Conservation (phyloP, 2,113 vertebrate genomes). For the Camelus bactrianus region DNA sequence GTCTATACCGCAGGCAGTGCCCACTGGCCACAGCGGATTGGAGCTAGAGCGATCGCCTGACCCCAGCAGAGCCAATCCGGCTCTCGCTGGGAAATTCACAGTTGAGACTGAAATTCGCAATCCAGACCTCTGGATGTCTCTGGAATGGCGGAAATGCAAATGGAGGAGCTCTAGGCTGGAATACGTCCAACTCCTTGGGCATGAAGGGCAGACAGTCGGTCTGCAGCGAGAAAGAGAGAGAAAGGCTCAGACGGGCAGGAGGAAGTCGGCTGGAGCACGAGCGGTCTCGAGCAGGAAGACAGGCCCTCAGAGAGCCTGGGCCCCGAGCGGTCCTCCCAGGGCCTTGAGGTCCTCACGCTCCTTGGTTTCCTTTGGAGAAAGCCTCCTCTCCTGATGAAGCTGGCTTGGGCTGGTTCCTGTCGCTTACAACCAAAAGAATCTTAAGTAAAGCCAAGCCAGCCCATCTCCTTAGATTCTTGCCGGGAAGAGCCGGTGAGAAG, state of each 20-base stretch:
- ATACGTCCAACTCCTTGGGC: background rate
- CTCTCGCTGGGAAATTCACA: conserved; percentile 21
- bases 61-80: background rate
- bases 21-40: background rate
- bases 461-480: background rate
- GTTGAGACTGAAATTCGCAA: background rate
- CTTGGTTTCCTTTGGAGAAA: background rate
- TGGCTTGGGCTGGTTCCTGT: background rate
- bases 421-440: conserved; percentile 5
- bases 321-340: background rate
- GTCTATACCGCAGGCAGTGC: background rate
- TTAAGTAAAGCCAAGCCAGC: background rate
- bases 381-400: background rate
- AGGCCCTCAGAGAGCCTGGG: background rate
- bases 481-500: background rate
- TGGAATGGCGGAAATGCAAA: conserved; percentile 21
- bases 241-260: background rate
- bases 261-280: background rate
- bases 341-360: background rate
- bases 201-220: conserved; percentile 51
- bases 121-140: conserved; percentile 51
- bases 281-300: background rate
- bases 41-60: background rate
- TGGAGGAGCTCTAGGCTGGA: conserved; percentile 28
- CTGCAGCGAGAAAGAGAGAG: background rate